Base-by-base conservation (phyloP, 2,113 vertebrate genomes). In the Indicator maculatus region DNA sequence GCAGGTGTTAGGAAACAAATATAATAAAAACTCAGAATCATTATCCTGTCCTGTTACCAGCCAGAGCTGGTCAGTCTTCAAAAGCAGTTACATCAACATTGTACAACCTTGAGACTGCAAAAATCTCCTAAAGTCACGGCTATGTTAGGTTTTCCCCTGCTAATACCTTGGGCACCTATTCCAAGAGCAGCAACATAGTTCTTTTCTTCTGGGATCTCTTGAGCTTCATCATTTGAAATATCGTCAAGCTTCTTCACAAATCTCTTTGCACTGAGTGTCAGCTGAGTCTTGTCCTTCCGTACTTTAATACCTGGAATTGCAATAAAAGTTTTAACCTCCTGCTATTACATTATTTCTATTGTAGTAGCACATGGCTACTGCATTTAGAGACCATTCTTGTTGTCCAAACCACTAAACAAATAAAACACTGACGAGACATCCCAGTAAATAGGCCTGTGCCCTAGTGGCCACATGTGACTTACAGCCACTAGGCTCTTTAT, bases 101-200 rank as follows among this genome's bases (percentile, higher is more conserved):
- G 7, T 30, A 67, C 38, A 90, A 63, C 36, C 31, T 6, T 20
- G 45, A 59, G 27, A 66, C 16, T 50, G 16, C 23, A 52, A 71
- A 23, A 20, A 69, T 38, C 47, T 77, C 30, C 38, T 28, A 4
- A 89, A 91, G 27, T 66, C 63, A 75, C 11, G 86, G 16, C 6
- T 69, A 23, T 44, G 59, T 82, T 52, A 83, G 6, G 8, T 52
- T 59, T 38, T 79, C 19, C 26, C 39, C 47, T 15, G 11, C 4
- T 45, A 87, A 77, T 97, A 99, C 99, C 99, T 98, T 98, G 97
- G 80, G 92, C 63, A 41, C 96, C 96, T 81, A 94, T 71, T 84
- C 98, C 98, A 41, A 99, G 96, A 86, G 98, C 96, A 55, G 98
- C 97, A 90, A 99, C 93, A 52, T 99, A 99, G 59, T 96, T 93